A percentile compares a stretch with the other conserved stretches of the same genome.
Evolutionary conservation across 2,888 invertebrate genomes (phyloP).

Genomic region (Corythucha ciliata): DNA sequence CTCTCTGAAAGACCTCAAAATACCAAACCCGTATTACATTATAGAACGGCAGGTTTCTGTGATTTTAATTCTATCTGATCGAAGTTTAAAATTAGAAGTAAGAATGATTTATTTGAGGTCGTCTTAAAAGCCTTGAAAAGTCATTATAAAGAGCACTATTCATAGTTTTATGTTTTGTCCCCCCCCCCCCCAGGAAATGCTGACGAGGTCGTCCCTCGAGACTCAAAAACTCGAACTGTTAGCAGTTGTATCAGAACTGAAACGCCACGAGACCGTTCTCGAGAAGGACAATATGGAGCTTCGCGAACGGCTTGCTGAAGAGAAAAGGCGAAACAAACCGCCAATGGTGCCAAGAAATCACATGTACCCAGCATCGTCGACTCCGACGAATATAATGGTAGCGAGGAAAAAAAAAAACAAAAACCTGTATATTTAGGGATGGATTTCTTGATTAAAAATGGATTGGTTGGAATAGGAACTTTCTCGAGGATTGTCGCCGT

Average conservation of each 20-base stretch:
- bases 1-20: no score
- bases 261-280: constrained; percentile 72
- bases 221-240: constrained; percentile 90
- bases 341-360: constrained; percentile 43
- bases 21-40: no score
- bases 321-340: constrained; percentile 40
- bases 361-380: constrained; percentile 39
- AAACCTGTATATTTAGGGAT: no score
- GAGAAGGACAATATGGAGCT: constrained; percentile 82
- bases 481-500: constrained; percentile 40
- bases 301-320: constrained; percentile 42
- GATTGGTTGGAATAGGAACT: no score
- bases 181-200: constrained; percentile 64
- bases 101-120: not conserved
- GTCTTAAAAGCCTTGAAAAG: no score
- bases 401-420: no score
- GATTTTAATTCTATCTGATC: constrained; percentile 22
- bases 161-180: no score
- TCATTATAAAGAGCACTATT: not conserved
- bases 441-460: no score
- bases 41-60: no score
- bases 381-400: constrained; percentile 31
- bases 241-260: constrained; percentile 85
- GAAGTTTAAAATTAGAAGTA: not conserved
- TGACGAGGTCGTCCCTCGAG: constrained; percentile 80